Evolutionary conservation across 2,888 invertebrate genomes (phyloP).

Genomic region (Opisthograptis luteolata): DNA sequence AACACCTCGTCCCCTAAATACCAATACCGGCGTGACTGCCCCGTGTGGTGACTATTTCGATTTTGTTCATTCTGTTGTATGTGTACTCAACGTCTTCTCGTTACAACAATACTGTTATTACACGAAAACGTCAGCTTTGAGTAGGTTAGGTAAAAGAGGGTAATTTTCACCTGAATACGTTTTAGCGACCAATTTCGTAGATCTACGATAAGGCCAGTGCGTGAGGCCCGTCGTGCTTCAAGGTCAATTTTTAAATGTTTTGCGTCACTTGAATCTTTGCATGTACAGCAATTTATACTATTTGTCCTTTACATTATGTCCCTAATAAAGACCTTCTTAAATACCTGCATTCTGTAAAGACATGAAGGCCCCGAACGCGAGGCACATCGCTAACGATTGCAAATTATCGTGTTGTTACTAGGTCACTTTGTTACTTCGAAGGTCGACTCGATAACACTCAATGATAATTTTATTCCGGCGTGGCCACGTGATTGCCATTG

Average conservation of each 20-base stretch:
- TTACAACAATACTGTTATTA: conserved; percentile 4
- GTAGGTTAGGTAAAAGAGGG: neutral
- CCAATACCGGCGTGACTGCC: too few species aligned
- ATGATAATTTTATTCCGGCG: too few species aligned
- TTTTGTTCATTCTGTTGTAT: too few species aligned
- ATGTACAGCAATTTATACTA: neutral
- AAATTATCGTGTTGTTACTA: neutral
- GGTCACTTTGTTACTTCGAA: neutral
- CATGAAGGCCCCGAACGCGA: neutral
- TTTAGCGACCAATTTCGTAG: conserved; percentile 13
- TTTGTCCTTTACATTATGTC: neutral
- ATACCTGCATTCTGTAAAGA: neutral
- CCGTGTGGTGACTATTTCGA: too few species aligned
- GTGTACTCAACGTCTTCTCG: too few species aligned
- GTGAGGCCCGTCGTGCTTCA: conserved; percentile 10
- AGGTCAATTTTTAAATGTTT: conserved; percentile 8
- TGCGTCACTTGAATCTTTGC: neutral
- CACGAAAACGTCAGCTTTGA: neutral
- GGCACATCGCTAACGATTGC: neutral
- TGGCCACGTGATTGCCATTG: too few species aligned
- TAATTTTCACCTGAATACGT: conserved; percentile 5
- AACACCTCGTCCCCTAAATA: too few species aligned
- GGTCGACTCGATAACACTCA: neutral
- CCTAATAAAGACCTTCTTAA: neutral
- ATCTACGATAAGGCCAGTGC: conserved; percentile 12